phyloP scores from a whole-genome alignment of 1,140 invertebrate genomes.

The Ceratina australensis region DNA sequence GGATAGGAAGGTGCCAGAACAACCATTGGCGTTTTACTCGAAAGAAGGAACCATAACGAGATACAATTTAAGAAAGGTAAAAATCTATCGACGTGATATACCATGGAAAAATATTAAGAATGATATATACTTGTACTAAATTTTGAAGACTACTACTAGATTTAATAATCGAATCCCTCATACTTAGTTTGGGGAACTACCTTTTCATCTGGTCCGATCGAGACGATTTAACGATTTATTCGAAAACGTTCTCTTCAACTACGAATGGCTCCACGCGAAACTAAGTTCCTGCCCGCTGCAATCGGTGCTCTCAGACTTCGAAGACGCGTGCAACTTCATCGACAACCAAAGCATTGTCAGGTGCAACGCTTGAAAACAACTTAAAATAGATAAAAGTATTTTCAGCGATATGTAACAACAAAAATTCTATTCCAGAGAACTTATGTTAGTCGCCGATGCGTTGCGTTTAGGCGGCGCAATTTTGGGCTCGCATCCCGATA shows the following conservation, averaged over 20 bases:
- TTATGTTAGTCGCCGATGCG: constrained; percentile 96
- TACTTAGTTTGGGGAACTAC: constrained; percentile 94
- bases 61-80: constrained; percentile 92
- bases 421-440: constrained; percentile 83
- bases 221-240: constrained; percentile 96
- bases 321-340: constrained; percentile 93
- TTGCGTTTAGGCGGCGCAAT: constrained; percentile 94
- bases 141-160: no score
- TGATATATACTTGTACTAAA: no score
- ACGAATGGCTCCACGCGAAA: constrained; percentile 98
- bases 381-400: neutral
- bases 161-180: no score
- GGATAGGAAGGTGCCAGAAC: constrained; percentile 96
- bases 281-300: constrained; percentile 96
- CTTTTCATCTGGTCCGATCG: constrained; percentile 95
- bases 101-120: no score
- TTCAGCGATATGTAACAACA: neutral
- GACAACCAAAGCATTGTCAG: constrained; percentile 91
- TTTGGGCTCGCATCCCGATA: constrained; percentile 93
- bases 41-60: constrained; percentile 92
- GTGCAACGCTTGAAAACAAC: constrained; percentile 69
- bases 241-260: constrained; percentile 97
- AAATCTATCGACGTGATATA: no score
- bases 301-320: constrained; percentile 96
- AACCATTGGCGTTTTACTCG: constrained; percentile 95